Conservation (phyloP, 2,797 vertebrate genomes). For the Gymnothorax javanicus region DNA sequence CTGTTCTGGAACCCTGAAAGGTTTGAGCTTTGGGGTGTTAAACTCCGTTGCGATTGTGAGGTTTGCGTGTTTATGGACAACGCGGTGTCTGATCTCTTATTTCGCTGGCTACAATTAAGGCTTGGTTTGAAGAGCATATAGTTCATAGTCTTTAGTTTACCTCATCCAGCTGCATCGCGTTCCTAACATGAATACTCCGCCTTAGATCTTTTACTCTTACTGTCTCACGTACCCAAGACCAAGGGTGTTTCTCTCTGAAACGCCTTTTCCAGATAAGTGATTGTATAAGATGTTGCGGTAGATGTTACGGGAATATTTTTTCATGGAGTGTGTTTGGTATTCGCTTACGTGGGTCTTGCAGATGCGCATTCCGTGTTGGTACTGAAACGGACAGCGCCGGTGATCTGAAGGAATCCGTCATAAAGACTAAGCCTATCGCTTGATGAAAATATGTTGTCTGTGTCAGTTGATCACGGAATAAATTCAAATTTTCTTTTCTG, state of each 20-base stretch:
- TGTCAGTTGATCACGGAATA: background rate
- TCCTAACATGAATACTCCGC: background rate
- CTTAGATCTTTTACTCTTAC: background rate
- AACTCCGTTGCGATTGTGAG: background rate
- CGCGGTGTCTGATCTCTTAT: background rate
- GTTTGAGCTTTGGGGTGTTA: background rate
- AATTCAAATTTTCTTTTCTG: background rate
- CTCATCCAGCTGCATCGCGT: background rate
- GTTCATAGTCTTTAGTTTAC: background rate
- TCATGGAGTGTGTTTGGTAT: slow-evolving; percentile 13
- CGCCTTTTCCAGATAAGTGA: background rate
- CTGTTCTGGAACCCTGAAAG: background rate
- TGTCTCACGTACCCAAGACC: background rate
- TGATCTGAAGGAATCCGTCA: slow-evolving; percentile 48
- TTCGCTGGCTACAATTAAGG: background rate
- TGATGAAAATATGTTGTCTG: background rate
- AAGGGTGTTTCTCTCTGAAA: background rate
- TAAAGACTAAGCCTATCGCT: background rate
- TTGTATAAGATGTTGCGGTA: background rate
- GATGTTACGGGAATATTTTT: background rate
- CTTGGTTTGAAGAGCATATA: background rate
- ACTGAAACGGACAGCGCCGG: slow-evolving; percentile 75
- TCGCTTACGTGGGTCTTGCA: background rate
- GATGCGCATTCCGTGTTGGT: slow-evolving; percentile 49
- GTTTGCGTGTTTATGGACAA: background rate